A percentile compares a stretch with the other conserved stretches of the same genome.
phyloP scores from a whole-genome alignment of 1,140 invertebrate genomes.

The Cotesia typhae region DNA sequence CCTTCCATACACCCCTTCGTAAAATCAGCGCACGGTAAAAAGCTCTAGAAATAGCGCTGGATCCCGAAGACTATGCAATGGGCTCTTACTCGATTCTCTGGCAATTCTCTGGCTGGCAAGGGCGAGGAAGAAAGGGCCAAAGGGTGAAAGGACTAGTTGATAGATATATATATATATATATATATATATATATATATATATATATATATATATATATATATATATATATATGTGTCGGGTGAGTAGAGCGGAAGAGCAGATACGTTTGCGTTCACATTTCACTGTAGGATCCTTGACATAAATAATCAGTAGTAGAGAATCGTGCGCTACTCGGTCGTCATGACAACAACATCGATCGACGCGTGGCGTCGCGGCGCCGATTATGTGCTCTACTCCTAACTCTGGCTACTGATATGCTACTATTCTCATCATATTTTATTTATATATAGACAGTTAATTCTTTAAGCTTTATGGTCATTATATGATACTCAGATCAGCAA shows the following conservation, averaged over 20 bases:
- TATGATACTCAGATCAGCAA: too few species aligned
- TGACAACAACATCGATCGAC: constrained; percentile 62
- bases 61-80: background rate
- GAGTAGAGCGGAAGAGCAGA: constrained; percentile 5
- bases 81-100: background rate
- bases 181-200: too few species aligned
- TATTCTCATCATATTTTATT: background rate
- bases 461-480: too few species aligned
- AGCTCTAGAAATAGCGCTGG: too few species aligned
- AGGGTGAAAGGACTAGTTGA: too few species aligned
- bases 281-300: constrained; percentile 64
- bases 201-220: too few species aligned
- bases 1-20: too few species aligned
- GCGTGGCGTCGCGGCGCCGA: constrained; percentile 38
- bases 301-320: constrained; percentile 64
- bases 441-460: too few species aligned
- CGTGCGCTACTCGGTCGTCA: constrained; percentile 53
- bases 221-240: background rate
- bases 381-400: background rate
- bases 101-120: background rate
- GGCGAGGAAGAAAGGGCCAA: background rate
- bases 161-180: too few species aligned
- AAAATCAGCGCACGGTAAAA: too few species aligned
- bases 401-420: constrained; percentile 3
- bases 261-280: constrained; percentile 54